phyloP scores from a whole-genome alignment of 2,113 vertebrate genomes.

The Columbina picui region DNA sequence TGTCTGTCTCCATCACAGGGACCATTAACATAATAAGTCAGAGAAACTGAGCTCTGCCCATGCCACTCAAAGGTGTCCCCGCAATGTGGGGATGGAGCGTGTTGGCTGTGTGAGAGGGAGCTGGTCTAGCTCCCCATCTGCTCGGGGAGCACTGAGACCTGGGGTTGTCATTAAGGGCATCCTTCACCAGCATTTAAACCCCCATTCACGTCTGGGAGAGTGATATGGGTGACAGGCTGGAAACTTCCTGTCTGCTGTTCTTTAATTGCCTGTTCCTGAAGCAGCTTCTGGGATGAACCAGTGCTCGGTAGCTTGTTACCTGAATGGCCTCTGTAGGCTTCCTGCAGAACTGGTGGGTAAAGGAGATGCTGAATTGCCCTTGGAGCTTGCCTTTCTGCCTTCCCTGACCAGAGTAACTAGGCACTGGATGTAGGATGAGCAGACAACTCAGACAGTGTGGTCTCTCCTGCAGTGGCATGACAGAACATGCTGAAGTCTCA shows the following conservation, averaged over 20 bases:
- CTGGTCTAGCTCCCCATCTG: background rate
- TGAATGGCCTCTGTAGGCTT: fast-evolving
- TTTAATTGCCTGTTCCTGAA: slow-evolving; percentile 18
- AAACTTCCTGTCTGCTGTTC: background rate
- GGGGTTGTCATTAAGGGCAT: background rate
- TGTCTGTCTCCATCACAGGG: background rate
- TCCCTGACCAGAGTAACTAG: background rate
- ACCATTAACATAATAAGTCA: background rate
- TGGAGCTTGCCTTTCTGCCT: background rate
- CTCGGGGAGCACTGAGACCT: background rate
- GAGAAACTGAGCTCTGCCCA: background rate
- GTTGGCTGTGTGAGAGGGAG: background rate
- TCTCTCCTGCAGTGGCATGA: background rate
- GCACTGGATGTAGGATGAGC: fast-evolving
- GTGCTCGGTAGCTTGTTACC: background rate
- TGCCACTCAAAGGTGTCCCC: background rate
- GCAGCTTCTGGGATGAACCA: background rate
- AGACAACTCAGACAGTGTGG: background rate
- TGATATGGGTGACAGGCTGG: background rate
- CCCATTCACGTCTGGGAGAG: fast-evolving
- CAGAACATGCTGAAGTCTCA: background rate
- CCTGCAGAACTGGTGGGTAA: background rate
- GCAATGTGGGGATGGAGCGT: fast-evolving
- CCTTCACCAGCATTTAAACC: background rate
- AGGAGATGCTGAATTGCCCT: background rate